Percentiles rank a stretch among this genome's conserved stretches.
phyloP scores from a whole-genome alignment of 1,140 invertebrate genomes.

The Whitmania pigra region DNA sequence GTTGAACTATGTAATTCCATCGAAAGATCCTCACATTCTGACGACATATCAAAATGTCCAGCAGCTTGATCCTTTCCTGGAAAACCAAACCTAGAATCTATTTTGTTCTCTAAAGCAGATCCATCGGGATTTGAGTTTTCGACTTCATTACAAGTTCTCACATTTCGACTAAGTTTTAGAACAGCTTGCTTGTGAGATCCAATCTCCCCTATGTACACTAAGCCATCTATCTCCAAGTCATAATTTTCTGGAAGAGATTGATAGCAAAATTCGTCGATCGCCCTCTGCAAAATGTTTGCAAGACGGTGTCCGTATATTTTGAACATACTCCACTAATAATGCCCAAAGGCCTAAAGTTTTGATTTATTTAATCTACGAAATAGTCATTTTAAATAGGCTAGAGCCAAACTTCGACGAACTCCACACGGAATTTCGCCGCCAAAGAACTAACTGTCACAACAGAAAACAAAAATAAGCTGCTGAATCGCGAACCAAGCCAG shows the following conservation, averaged over 20 bases:
- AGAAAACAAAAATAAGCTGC: too few species aligned
- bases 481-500: too few species aligned
- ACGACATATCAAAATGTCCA: background rate
- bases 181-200: conserved; percentile 4
- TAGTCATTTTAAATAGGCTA: too few species aligned
- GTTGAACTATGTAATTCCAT: background rate
- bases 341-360: too few species aligned
- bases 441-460: too few species aligned
- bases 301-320: too few species aligned
- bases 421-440: too few species aligned
- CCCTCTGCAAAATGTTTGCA: too few species aligned
- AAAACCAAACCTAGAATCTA: too few species aligned
- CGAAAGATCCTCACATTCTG: background rate
- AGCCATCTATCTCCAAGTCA: conserved; percentile 11
- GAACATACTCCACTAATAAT: too few species aligned
- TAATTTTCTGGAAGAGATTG: conserved; percentile 14
- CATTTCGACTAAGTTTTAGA: conserved; percentile 10
- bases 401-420: too few species aligned
- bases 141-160: background rate
- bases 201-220: background rate
- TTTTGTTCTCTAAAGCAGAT: background rate
- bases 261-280: background rate
- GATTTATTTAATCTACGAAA: too few species aligned
- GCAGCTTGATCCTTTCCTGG: background rate
- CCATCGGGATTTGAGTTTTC: background rate